A percentile compares a stretch with the other conserved stretches of the same genome.
phyloP scores from a whole-genome alignment of 2,113 vertebrate species.

The Jacana jacana region DNA sequence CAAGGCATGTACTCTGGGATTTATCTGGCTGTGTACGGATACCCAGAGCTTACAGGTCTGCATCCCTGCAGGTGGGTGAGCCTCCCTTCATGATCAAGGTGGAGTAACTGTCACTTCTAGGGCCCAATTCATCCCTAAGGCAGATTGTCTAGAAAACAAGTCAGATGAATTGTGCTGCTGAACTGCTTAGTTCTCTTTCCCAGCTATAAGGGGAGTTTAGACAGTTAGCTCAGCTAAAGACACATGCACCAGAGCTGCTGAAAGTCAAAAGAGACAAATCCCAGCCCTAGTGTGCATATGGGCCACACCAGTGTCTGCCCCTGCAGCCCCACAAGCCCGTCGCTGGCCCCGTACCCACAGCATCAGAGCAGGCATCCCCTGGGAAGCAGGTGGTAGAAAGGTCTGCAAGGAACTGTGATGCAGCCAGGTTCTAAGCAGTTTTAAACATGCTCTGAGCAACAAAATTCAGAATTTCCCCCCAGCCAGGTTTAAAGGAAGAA shows the following conservation, averaged over 20 bases:
- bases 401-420: not conserved
- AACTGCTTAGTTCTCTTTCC: slow-evolving; percentile 29
- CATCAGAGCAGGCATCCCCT: not conserved
- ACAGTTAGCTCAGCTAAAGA: not conserved
- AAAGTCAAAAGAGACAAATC: not conserved
- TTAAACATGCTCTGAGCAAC: not conserved
- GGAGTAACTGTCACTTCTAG: slow-evolving; percentile 11
- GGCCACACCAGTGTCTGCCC: not conserved
- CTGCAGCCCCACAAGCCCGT: accelerated
- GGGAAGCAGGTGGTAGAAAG: not conserved
- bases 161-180: slow-evolving; percentile 2
- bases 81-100: not conserved
- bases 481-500: not conserved
- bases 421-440: not conserved
- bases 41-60: not conserved
- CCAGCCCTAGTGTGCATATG: not conserved
- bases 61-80: not conserved
- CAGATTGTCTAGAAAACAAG: not conserved
- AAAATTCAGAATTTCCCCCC: not conserved
- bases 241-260: not conserved
- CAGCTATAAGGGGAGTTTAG: not conserved
- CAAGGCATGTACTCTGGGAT: not conserved
- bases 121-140: slow-evolving; percentile 1
- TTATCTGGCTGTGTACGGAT: not conserved
- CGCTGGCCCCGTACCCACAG: not conserved